Base-by-base conservation (phyloP, 2,113 vertebrate species). In the Cichladusa arquata region DNA sequence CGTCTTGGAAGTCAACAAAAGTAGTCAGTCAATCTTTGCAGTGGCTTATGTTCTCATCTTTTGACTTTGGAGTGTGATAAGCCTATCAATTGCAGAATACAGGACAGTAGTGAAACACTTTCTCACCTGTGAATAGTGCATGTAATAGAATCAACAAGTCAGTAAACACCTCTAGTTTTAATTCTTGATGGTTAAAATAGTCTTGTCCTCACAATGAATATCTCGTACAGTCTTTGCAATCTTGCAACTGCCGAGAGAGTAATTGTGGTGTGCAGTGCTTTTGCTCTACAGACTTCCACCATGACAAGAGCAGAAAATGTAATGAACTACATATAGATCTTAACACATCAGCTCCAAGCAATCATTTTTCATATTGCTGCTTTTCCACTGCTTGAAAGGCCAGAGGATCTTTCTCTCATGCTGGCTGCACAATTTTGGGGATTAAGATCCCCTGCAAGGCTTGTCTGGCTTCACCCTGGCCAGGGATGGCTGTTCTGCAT, bases 11-110 rank as follows among this genome's bases (percentile, higher is more conserved):
- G 60, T 56, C 7, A 67, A 40, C 6, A 36, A 70, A 81, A 69
- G 2, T 45, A 12, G 13, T 47, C 19, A 1, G 0, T 23, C 33
- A 58, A 56, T 38, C 34, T 12, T 81, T 14, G 2, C 7, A 23
- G 19, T 79, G 17, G n/a, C 5, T 77, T 96, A 23, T n/a, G 8
- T 71, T 81, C 31, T 90, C 29, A 84, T 50, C 8, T 73, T 64
- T 60, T 50, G 31, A 22, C 19, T 16, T 25, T 67, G 58, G 24
- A 72, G 11, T 15, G 9, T 80, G 25, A n/a, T 54, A 58, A 78
- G 20, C 19, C 24, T 26, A 16, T 76, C 3, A 9, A 1, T 71
- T 28, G 6, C 60, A 25, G 29, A 81, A 51, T 54, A 33, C 0
- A 4, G 24, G 13, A 34, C 26, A 79, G 26, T 24, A 14, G 15